Evolutionary conservation across 2,113 vertebrate genomes (phyloP).

Genomic region (Monarcha castaneiventris): DNA sequence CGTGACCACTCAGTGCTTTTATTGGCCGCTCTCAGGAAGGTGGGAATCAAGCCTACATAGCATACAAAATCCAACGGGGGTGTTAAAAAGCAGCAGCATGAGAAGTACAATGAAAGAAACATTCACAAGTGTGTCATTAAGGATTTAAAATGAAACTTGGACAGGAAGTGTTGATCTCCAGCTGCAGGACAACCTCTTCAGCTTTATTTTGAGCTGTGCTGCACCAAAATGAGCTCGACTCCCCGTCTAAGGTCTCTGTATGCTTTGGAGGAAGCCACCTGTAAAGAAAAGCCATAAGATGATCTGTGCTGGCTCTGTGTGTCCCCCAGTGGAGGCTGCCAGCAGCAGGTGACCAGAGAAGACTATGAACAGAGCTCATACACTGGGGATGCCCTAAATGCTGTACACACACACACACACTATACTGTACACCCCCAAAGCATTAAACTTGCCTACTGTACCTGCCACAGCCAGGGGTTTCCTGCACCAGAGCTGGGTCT

Average conservation of each 20-base stretch:
- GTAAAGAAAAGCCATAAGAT: background rate
- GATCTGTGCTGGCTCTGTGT: background rate
- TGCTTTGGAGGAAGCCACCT: conserved; percentile 49
- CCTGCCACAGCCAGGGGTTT: background rate
- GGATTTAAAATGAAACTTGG: background rate
- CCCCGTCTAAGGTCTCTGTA: background rate
- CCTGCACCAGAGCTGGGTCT: background rate
- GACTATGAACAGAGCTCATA: background rate
- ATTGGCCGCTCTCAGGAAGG: background rate
- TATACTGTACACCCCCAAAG: background rate
- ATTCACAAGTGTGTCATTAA: background rate
- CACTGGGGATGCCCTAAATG: background rate
- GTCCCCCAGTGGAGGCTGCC: background rate
- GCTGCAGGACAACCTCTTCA: background rate
- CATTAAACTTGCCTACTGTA: background rate
- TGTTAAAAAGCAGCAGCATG: background rate
- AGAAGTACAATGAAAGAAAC: background rate
- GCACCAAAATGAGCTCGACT: fast-evolving
- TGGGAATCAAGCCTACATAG: background rate
- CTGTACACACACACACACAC: background rate
- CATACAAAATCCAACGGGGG: background rate
- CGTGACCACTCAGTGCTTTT: background rate
- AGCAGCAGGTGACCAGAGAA: background rate
- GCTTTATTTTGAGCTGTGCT: background rate
- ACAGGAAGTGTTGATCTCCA: background rate